Percentiles rank a stretch among this genome's conserved stretches.
Conservation (phyloP, 2,888 invertebrate genomes). For the Frankliniella intonsa region DNA sequence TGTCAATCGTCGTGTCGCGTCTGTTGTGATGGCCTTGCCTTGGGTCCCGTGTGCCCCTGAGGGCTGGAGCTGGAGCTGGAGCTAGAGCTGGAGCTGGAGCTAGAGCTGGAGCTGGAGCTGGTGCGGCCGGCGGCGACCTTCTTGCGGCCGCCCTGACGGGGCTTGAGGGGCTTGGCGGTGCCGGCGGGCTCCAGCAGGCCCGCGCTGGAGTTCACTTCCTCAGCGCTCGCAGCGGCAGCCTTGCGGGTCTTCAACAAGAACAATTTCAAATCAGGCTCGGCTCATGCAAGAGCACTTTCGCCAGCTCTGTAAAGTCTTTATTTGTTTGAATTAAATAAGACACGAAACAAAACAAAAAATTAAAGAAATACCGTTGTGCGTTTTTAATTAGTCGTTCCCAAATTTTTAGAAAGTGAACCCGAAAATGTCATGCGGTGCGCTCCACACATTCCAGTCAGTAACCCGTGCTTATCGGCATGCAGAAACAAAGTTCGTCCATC, state of each 20-base stretch:
- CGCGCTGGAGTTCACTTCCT: not conserved
- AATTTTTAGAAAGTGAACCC: too few species aligned
- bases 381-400: too few species aligned
- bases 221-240: not conserved
- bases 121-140: not conserved
- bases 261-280: too few species aligned
- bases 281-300: too few species aligned
- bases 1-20: not conserved
- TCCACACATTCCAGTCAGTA: not conserved
- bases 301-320: too few species aligned
- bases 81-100: too few species aligned
- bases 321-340: too few species aligned
- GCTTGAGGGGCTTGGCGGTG: slow-evolving; percentile 21
- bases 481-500: not conserved
- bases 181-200: not conserved
- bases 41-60: not conserved
- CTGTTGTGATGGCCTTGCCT: not conserved
- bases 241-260: not conserved
- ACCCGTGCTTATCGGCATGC: slow-evolving; percentile 16
- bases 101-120: not conserved
- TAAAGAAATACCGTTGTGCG: not conserved
- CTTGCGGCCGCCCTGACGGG: slow-evolving; percentile 9
- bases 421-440: slow-evolving; percentile 3
- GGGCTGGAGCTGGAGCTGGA: too few species aligned
- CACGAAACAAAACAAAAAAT: not conserved